phyloP scores from a whole-genome alignment of 2,888 invertebrate species.

The Zygogramma bicolorata region DNA sequence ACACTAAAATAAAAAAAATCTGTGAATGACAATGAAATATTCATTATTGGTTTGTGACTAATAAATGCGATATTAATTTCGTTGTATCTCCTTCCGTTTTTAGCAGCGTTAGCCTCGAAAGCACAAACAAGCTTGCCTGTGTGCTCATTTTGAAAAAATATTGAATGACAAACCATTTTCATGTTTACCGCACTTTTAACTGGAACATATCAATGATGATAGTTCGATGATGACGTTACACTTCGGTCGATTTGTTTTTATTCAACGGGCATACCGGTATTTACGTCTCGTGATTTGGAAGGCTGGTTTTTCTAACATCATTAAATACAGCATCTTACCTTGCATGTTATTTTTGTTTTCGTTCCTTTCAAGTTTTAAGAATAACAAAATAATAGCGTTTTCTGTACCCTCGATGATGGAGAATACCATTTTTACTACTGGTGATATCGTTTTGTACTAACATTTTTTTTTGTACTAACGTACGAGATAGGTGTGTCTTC shows the following conservation, averaged over 20 bases:
- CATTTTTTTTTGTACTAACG: conserved; percentile 38
- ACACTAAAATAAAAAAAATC: too few species aligned
- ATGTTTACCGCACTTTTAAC: too few species aligned
- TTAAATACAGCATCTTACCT: conserved; percentile 57
- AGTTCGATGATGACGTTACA: not conserved
- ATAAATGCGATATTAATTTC: too few species aligned
- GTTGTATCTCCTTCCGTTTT: too few species aligned
- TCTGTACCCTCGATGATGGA: not conserved
- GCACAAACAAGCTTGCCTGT: too few species aligned
- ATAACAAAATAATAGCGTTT: not conserved
- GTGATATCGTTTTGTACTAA: conserved; percentile 18
- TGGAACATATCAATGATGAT: too few species aligned
- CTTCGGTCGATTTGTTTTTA: not conserved
- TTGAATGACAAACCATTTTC: too few species aligned
- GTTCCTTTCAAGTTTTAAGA: conserved; percentile 16
- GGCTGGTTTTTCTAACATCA: conserved; percentile 46
- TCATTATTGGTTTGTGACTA: too few species aligned
- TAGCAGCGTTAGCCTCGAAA: too few species aligned
- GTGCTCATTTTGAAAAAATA: too few species aligned
- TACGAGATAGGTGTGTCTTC: conserved; percentile 34
- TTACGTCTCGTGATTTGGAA: conserved; percentile 13
- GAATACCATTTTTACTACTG: not conserved
- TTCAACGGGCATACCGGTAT: not conserved
- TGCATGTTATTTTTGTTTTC: conserved; percentile 32
- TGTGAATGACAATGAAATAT: too few species aligned